Evolutionary conservation across 2,797 vertebrate genomes (phyloP).

Genomic region (Podarcis lilfordi): DNA sequence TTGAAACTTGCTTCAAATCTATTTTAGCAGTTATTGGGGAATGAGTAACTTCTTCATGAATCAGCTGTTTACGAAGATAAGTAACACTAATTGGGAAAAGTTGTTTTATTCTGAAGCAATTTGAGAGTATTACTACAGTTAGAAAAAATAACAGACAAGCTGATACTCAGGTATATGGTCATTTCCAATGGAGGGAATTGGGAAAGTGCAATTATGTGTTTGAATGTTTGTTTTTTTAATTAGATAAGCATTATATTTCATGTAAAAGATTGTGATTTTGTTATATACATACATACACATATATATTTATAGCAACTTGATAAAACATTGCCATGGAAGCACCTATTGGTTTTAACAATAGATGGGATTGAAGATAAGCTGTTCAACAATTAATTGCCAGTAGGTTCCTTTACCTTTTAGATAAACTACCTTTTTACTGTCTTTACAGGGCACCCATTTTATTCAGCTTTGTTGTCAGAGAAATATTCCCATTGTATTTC

Average conservation of each 20-base stretch:
- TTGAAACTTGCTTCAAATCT: constrained; percentile 8
- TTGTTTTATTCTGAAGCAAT: background rate
- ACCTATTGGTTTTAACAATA: background rate
- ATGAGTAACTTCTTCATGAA: constrained; percentile 2
- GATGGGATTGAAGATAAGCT: background rate
- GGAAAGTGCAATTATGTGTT: background rate
- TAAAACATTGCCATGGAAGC: background rate
- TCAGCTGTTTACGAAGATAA: background rate
- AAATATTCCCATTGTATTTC: constrained; percentile 94
- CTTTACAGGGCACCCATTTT: constrained; percentile 91
- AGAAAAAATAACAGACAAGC: background rate
- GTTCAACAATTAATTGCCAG: background rate
- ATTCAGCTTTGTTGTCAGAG: constrained; percentile 96
- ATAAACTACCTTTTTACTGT: constrained; percentile 11
- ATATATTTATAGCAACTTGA: background rate
- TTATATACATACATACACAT: rapidly evolving
- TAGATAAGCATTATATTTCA: rapidly evolving
- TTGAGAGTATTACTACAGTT: background rate
- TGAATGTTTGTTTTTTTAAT: background rate
- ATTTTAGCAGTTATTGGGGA: constrained; percentile 1
- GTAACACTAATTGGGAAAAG: background rate
- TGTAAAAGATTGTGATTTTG: background rate
- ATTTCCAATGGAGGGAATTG: background rate
- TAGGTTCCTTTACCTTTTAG: background rate
- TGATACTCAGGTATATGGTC: background rate